phyloP scores from a whole-genome alignment of 2,888 invertebrate genomes.

The Capitulum mitella region DNA sequence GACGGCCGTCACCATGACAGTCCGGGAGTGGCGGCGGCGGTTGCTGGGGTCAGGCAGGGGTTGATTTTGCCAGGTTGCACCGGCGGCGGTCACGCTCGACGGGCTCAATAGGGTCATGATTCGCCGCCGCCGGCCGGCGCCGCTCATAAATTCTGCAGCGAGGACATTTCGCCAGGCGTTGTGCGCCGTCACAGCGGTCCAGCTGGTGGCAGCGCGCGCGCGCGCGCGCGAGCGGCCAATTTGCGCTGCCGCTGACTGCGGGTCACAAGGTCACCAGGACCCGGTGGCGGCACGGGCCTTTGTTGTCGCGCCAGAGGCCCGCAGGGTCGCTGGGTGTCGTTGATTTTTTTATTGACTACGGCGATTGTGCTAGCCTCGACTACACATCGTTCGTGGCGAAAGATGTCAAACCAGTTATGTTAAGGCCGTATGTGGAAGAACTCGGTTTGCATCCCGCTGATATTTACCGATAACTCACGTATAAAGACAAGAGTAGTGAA shows the following conservation, averaged over 20 bases:
- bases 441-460: too few species aligned
- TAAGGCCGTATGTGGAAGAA: too few species aligned
- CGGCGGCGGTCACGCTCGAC: not conserved
- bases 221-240: not conserved
- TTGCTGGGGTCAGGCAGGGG: not conserved
- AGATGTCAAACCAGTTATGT: too few species aligned
- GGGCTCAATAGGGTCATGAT: not conserved
- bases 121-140: not conserved
- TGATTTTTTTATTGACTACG: too few species aligned
- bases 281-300: not conserved
- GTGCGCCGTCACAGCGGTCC: not conserved
- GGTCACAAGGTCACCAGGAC: not conserved
- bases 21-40: not conserved
- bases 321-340: too few species aligned
- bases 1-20: not conserved
- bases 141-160: not conserved
- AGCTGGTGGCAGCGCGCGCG: not conserved
- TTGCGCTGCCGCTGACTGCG: not conserved
- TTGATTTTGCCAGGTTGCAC: not conserved
- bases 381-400: too few species aligned
- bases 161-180: not conserved
- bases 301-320: not conserved
- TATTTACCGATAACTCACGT: too few species aligned
- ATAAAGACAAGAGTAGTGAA: too few species aligned
- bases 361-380: not conserved